Percentiles rank a stretch among this genome's conserved stretches.
These are phyloP conservation scores for Crotophaga sulcirostris DNA, from an alignment of 2,113 vertebrate species.

Conservation along the genomic window DNA sequence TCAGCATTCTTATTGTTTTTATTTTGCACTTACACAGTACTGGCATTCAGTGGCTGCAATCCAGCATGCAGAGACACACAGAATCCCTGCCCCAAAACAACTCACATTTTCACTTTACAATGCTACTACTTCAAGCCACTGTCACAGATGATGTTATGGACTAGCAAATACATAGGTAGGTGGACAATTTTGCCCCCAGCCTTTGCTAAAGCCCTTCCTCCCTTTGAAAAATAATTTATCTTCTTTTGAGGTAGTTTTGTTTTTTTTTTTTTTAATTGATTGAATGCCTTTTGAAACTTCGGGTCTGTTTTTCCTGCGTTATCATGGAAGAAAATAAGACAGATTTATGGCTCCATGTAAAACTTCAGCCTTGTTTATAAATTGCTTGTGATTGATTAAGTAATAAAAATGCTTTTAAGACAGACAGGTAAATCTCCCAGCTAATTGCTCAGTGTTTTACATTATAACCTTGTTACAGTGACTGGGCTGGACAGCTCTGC, in stretches of 20 bases:
- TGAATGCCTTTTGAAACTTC: constrained; percentile 57
- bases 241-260: not conserved
- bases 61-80: not conserved
- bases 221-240: not conserved
- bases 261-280: constrained; percentile 47
- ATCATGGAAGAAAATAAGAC: constrained; percentile 52
- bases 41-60: not conserved
- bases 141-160: not conserved
- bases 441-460: constrained; percentile 77
- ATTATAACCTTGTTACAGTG: constrained; percentile 70
- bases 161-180: not conserved
- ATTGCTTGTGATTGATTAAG: constrained; percentile 81
- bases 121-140: not conserved
- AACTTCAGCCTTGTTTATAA: constrained; percentile 79
- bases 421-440: constrained; percentile 75
- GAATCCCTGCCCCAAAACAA: not conserved
- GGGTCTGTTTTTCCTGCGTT: constrained; percentile 51
- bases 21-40: not conserved
- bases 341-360: constrained; percentile 73
- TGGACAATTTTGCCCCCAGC: not conserved
- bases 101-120: not conserved
- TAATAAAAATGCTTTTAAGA: constrained; percentile 84
- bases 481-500: constrained; percentile 18
- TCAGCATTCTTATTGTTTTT: not conserved
- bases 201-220: not conserved